Base-by-base conservation (phyloP, 2,113 vertebrate genomes). In the Cavia aperea region DNA sequence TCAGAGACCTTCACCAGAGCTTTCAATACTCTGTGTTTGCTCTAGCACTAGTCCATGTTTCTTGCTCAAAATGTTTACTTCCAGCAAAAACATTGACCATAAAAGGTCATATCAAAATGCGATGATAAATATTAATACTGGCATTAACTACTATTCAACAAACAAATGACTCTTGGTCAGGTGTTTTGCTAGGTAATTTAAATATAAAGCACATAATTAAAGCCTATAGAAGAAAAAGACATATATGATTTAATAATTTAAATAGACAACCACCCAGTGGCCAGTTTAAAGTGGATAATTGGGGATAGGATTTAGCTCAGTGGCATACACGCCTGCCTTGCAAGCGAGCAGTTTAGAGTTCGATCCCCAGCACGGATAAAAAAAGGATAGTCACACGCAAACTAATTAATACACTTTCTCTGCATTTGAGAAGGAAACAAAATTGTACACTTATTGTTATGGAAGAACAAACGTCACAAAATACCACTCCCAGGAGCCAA, bases 211-310 rank as follows among this genome's bases (percentile, higher is more conserved):
- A 51, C 54, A 54, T 75, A 12, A 8, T 60, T 85, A 62, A 36
- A 86, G 19, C 7, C 75, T 39, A 81, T n/a, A 92, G 43, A 89
- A 88, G 21, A 86, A 94, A 60, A 51, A 93, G 24, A 62, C 49
- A 86, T 11, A 14, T 79, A 95, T 13, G 89, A 73, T 73, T 86
- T 82, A 88, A 89, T 94, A 82, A 60, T 66, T 95, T 81, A 93
- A 83, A 85, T 49, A 56, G 36, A 83, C 54, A 86, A 89, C 66
- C 33, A 89, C 5, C 63, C n/a, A 86, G 23, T 66, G 51, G 5
- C 90, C 31, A 56, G 24, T 90, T 92, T 90, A 68, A 68, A 68
- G 36, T 68, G 31, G 65, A 36, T 36, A 68, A 36, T 39, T 39
- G 39, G 39, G 39, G 39, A 39, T 39, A 39, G 39, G 39, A 39